Evolutionary conservation across 1,140 invertebrate species (phyloP), one percentile per base, ranked within the genome.

Genomic region (Microplitis demolitor): DNA sequence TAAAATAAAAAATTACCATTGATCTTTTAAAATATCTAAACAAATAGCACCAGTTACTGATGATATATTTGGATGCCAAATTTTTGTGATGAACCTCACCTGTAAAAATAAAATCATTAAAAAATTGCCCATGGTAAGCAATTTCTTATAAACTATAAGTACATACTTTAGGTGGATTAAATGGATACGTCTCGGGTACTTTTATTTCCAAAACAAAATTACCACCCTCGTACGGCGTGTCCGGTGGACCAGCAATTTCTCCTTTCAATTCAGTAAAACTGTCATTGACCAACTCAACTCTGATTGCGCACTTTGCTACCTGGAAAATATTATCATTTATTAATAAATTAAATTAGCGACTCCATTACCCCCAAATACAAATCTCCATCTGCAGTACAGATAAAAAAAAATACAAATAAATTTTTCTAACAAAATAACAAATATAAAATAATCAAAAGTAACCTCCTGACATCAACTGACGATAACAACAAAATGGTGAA

Each of bases 51-150:
- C 98, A 35, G 98, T 99, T 4, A 98, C 97, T 24, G 97, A 99
- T 67, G 97, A 99, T 79, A 99, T 98, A 89, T 99, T 99, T 62
- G 98, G 98, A 89, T 99, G 98, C 98, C 98, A 99, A 84, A 99
- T 98, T 89, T 96, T 97, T 72, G 98, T 99, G 75, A 97, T 91
- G 90, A 99, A 99, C 50, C 93, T 90, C 72, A 96, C 93, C 93
- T 95, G 78, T 24, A 87, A 87, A 71, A 73, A 70, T 53, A 72
- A 71, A 54, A 50, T 14, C 24, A 24, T 24, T 24, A 31, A 34
- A 54, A 69, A 16, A 35, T 64, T 54, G 61, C 24, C 56, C 24
- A 37, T 39, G 0, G 11, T 45, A 9, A 45, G 11, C 3, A 45
- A 45, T 66, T 68, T 66, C 71, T 71, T 45, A 62, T 58, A 63